Conservation (phyloP, 2,113 vertebrate species). For the Onychostruthus taczanowskii region DNA sequence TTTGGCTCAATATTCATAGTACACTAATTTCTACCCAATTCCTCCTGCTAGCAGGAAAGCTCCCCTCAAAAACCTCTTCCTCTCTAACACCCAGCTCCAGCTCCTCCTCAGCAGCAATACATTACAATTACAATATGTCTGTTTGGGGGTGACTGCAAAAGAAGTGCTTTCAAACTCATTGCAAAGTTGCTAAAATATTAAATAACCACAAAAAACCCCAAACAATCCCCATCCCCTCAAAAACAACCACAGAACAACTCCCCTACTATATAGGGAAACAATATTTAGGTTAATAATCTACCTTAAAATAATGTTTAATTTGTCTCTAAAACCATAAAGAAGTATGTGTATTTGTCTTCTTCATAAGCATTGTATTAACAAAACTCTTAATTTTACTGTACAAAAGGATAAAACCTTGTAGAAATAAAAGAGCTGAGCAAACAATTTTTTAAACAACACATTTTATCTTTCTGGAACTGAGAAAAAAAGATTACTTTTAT, state of each 20-base stretch:
- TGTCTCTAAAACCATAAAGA: not conserved
- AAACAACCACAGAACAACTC: not conserved
- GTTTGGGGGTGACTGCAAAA: not conserved
- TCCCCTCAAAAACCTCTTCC: not conserved
- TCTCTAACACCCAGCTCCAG: not conserved
- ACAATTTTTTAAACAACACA: not conserved
- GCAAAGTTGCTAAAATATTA: not conserved
- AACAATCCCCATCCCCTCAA: not conserved
- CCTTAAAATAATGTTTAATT: not conserved
- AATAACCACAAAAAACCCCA: not conserved
- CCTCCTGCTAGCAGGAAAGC: not conserved
- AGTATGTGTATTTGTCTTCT: not conserved
- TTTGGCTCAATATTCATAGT: not conserved
- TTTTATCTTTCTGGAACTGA: not conserved
- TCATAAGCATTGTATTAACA: not conserved
- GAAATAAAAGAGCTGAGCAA: not conserved
- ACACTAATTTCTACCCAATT: not conserved
- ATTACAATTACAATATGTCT: not conserved
- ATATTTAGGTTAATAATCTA: not conserved
- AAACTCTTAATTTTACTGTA: not conserved
- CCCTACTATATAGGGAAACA: not conserved
- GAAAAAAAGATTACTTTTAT: not conserved
- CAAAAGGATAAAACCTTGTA: not conserved
- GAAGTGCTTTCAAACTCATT: not conserved
- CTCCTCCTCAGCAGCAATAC: not conserved